Evolutionary conservation across 2,888 invertebrate genomes (phyloP), one percentile per base, ranked within the genome.

Genomic region (Rhamnusium bicolor): DNA sequence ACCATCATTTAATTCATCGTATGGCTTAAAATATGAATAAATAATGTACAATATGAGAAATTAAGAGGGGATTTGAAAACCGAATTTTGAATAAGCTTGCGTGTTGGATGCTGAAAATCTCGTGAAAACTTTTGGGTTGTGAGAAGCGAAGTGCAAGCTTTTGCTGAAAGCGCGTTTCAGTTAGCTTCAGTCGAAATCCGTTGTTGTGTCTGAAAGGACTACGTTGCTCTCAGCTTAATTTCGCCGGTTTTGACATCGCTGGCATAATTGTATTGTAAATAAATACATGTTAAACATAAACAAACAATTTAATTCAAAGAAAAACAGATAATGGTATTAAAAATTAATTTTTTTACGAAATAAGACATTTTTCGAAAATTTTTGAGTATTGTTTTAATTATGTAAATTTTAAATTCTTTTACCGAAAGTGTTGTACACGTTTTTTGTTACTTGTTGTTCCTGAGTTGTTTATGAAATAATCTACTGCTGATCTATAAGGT

Each of bases 81-180:
- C 40, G 40, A 24, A 40, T 12, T 61, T 24, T 18, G 49, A n/a
- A 53, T 32, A 32, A 53, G 65, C 65, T 19, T 65, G 65, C 65
- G 65, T 65, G 14, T 2, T 19, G 32, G 32, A 51, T 51, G 53
- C 32, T 53, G 65, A 65, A 65, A 65, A 65, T 65, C 53, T 53
- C 53, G 27, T 27, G 51, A 51, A 65, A 65, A 65, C 16, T 65
- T 65, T 65, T 19, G 53, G 53, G 21, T 27, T 27, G 32, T 51
- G 63, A 27, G 27, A 14, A n/a, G 14, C n/a, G 54, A n/a, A 4
- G 14, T 14, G 53, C 53, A 19, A 53, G 65, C 65, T 65, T 65
- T 53, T 53, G 10, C 53, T 53, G 65, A 65, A 63, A 53, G 53
- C 51, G 65, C 65, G 65, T 32, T 49, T 65, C 27, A 16, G 63